Evolutionary conservation across 2,888 invertebrate species (phyloP), one percentile per base, ranked within the genome.

Genomic region (Clepsis dumicolana): DNA sequence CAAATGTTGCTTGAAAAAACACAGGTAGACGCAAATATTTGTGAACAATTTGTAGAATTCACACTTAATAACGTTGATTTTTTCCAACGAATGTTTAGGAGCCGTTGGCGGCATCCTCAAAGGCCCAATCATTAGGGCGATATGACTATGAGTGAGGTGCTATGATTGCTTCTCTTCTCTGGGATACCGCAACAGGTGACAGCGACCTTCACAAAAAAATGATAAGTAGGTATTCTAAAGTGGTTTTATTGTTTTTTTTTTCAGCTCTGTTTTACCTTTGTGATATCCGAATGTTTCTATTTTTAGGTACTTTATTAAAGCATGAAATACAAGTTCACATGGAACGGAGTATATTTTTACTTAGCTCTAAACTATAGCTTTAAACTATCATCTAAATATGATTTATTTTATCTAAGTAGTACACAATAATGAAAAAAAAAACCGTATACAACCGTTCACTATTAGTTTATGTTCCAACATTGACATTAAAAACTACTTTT

Each of bases 21-120:
- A 82, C 93, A 92, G 93, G 93, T 93, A 93, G 93, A 87, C 86
- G 89, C 92, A 93, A 93, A 93, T 93, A 93, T 93, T 93, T 93
- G 91, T 87, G 92, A 92, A 90, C 91, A 87, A 89, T 92, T 91
- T 91, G 89, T 91, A 87, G 88, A 88, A 91, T 91, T 92, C 93
- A 92, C 93, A 92, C 93, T 87, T 92, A 91, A 91, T 91, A 93
- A 92, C 78, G 84, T 83, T 84, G 81, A 78, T 73, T 72, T 85
- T 88, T 87, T 84, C 80, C 74, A 77, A 71, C 69, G 70, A 75
- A 74, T 80, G 80, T 83, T 82, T 80, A 81, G 77, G 77, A 72
- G 48, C 63, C 70, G 71, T 59, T 73, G 82, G 85, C 89, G 87
- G 85, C 77, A 57, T 29, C 74, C 73, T 86, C 90, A 91, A 92